Base-by-base conservation (phyloP, 2,113 vertebrate species). In the Tachuris rubrigastra region DNA sequence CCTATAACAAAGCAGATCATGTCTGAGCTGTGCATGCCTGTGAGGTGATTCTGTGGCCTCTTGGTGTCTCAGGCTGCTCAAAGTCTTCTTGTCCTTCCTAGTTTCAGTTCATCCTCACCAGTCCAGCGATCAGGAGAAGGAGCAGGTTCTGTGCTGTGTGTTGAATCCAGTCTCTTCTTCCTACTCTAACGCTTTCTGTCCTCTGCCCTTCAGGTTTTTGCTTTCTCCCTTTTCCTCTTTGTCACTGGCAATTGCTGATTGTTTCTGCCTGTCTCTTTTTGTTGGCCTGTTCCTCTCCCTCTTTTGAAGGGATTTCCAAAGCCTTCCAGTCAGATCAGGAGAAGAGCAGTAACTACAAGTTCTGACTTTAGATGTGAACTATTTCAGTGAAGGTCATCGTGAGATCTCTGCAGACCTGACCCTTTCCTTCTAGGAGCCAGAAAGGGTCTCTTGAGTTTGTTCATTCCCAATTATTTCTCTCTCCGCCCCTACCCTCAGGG, bases 291-390 rank as follows among this genome's bases (percentile, higher is more conserved):
- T 87, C 87, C 59, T 89, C 72, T 78, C 22, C 30, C 41, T 72
- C 33, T 78, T 87, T n/a, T 42, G n/a, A 69, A 91, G 55, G 35
- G 74, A 49, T 49, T 68, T 80, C n/a, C 72, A 33, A 94, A 81
- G 35, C 52, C 37, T 85, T 76, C 80, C 88, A 92, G 92, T 84
- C n/a, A 62, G 68, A 86, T 63, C 88, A 96, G 92, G 86, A 96
- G 86, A 87, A 89, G 41, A 90, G 88, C 37, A 1, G 90, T 72
- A 27, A 33, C 62, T 85, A 56, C 76, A 39, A 50, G 90, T 93
- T 90, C 53, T 73, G 39, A 46, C 55, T 91, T 89, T 27, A 72
- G 94, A 82, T 92, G 52, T 89, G 85, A 91, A 76, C 58, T 90
- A 35, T 27, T 72, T 71, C 27, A 49, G 46, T 69, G 66, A 90